A percentile compares a stretch with the other conserved stretches of the same genome.
These are phyloP conservation scores for Ia io DNA, from an alignment of 2,113 vertebrate genomes.

Conservation along the genomic window DNA sequence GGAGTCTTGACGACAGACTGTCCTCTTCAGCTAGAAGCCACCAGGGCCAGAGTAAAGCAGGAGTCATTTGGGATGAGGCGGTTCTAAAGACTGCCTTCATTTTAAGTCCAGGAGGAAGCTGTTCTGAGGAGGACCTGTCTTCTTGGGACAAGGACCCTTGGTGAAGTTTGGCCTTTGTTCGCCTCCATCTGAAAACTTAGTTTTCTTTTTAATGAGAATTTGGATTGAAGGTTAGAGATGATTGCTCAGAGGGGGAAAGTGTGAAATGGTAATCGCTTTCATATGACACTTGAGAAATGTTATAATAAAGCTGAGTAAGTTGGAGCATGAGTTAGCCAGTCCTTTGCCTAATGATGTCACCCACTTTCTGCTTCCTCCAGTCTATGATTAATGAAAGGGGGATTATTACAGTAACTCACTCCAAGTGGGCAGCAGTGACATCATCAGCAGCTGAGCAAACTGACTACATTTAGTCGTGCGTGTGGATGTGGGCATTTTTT, in stretches of 20 bases:
- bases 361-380: conserved; percentile 81
- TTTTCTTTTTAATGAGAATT: conserved; percentile 57
- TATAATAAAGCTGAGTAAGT: conserved; percentile 84
- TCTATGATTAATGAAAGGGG: conserved; percentile 85
- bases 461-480: conserved; percentile 78
- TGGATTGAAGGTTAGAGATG: conserved; percentile 65
- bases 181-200: conserved; percentile 51
- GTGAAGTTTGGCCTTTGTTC: neutral
- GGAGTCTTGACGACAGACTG: neutral
- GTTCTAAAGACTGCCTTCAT: neutral
- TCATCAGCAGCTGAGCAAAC: conserved; percentile 88
- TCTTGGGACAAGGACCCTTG: neutral
- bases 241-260: conserved; percentile 78
- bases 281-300: conserved; percentile 78
- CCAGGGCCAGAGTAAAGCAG: neutral
- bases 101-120: neutral
- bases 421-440: conserved; percentile 82
- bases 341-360: conserved; percentile 82
- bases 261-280: conserved; percentile 81
- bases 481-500: conserved; percentile 70
- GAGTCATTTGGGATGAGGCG: neutral
- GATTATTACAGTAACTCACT: conserved; percentile 86
- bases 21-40: neutral
- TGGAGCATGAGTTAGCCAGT: conserved; percentile 79
- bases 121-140: neutral